Conservation (phyloP, 2,797 vertebrate genomes). For the Rallus crepitans region DNA sequence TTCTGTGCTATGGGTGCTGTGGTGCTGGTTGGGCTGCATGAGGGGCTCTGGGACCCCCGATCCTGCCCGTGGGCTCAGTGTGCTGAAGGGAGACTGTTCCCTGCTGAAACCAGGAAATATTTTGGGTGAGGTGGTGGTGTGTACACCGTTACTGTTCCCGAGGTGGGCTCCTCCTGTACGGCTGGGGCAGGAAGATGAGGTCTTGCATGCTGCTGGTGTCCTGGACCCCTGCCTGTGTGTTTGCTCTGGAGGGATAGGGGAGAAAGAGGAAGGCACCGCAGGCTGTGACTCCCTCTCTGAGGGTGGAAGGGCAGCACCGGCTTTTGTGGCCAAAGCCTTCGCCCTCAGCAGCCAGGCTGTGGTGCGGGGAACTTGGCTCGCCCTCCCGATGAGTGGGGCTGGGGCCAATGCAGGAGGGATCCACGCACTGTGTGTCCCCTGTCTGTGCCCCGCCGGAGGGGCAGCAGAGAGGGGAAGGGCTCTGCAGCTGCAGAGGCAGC, state of each 20-base stretch:
- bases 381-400: neutral
- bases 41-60: fast-evolving
- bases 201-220: fast-evolving
- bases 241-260: neutral
- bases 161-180: neutral
- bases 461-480: neutral
- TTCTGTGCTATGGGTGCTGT: neutral
- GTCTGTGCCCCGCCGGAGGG: fast-evolving
- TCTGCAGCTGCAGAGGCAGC: neutral
- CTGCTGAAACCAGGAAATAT: neutral
- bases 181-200: fast-evolving
- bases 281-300: neutral
- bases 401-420: neutral
- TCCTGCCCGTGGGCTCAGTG: neutral
- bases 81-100: neutral
- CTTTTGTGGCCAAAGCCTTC: neutral
- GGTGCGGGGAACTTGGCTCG: fast-evolving
- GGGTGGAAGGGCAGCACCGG: neutral
- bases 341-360: fast-evolving
- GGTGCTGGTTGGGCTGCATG: neutral
- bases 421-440: neutral
- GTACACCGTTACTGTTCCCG: neutral
- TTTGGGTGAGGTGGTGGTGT: neutral
- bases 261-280: neutral
- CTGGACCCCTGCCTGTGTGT: fast-evolving